Percentiles rank a stretch among this genome's conserved stretches.
Conservation (phyloP, 2,113 vertebrate species). For the Varanus komodoensis region DNA sequence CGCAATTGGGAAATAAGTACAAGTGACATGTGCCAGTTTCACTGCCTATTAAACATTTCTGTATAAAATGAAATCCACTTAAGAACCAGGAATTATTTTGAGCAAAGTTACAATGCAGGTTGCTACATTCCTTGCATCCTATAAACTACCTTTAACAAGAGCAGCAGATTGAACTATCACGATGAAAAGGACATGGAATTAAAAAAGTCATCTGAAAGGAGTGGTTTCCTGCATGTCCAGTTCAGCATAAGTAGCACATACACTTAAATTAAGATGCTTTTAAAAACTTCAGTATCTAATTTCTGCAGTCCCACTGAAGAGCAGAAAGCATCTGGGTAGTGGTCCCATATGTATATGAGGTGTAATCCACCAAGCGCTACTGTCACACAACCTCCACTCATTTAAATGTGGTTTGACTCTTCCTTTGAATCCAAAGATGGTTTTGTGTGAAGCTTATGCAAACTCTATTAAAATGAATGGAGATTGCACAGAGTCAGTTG, state of each 20-base stretch:
- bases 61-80: constrained; percentile 79
- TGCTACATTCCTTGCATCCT: constrained; percentile 88
- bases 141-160: constrained; percentile 83
- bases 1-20: constrained; percentile 79
- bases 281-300: constrained; percentile 75
- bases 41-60: constrained; percentile 83
- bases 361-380: constrained; percentile 15
- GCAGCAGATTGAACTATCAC: constrained; percentile 86
- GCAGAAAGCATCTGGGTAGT: constrained; percentile 74
- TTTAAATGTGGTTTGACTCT: constrained; percentile 3
- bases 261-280: constrained; percentile 80
- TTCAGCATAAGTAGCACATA: constrained; percentile 82
- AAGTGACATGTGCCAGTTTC: constrained; percentile 84
- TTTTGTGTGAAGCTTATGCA: constrained; percentile 3
- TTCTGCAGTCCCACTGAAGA: constrained; percentile 73
- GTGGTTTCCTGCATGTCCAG: constrained; percentile 83
- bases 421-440: neutral
- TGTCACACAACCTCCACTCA: constrained; percentile 21
- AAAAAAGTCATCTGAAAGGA: constrained; percentile 83
- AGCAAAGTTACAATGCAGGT: constrained; percentile 82
- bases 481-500: constrained; percentile 4
- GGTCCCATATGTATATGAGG: constrained; percentile 69
- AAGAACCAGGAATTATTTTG: constrained; percentile 81
- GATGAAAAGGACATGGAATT: constrained; percentile 84
- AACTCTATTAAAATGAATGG: constrained; percentile 16